Conservation (phyloP, 2,113 vertebrate species). For the Mixornis gularis region DNA sequence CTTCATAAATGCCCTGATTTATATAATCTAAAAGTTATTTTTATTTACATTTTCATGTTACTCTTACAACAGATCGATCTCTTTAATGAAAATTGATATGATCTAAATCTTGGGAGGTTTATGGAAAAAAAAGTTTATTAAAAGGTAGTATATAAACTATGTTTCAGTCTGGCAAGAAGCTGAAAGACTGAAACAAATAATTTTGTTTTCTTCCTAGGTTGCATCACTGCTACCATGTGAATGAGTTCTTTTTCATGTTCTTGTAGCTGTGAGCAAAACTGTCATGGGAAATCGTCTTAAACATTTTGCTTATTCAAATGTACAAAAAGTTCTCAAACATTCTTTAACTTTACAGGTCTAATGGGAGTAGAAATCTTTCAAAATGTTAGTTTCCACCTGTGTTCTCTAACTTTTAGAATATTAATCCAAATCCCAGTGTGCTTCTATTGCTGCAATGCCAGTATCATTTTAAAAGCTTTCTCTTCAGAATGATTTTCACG, state of each 20-base stretch:
- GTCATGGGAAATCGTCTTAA: not conserved
- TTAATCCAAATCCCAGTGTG: not conserved
- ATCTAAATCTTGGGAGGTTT: not conserved
- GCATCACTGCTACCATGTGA: not conserved
- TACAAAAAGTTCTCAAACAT: not conserved
- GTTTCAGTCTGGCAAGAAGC: not conserved
- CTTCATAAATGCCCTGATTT: not conserved
- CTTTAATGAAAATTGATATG: not conserved
- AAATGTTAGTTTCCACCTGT: not conserved
- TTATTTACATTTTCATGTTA: not conserved
- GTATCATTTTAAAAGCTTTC: not conserved
- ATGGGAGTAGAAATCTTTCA: not conserved
- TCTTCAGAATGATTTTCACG: not conserved
- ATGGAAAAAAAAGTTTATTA: not conserved
- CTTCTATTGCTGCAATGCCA: not conserved
- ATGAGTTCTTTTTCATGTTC: not conserved
- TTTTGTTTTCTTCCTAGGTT: not conserved
- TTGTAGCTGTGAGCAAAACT: not conserved
- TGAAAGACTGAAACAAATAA: not conserved
- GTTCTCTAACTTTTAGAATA: not conserved
- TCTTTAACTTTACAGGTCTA: not conserved
- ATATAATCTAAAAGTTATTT: not conserved
- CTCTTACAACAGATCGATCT: not conserved
- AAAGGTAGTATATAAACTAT: not conserved
- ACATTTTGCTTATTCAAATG: not conserved